A percentile compares a stretch with the other conserved stretches of the same genome.
These are phyloP conservation scores for Pollenia amentaria DNA, from an alignment of 2,888 invertebrate species.

Conservation along the genomic window DNA sequence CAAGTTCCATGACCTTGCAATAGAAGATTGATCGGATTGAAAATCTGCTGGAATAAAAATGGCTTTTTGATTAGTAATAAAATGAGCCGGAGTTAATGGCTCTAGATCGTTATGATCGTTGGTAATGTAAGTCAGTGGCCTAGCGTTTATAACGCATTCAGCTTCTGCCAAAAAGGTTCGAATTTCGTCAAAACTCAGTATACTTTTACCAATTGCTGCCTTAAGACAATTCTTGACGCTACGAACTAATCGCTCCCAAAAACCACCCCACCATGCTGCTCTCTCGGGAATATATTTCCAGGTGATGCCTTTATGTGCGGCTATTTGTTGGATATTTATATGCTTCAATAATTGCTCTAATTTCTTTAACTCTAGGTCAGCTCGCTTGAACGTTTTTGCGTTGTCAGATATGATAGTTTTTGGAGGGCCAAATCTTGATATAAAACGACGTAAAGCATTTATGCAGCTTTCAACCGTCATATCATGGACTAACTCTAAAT, in stretches of 20 bases:
- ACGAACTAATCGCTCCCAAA: conserved; percentile 68
- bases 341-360: conserved; percentile 51
- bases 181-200: conserved; percentile 53
- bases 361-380: conserved; percentile 60
- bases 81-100: too few species aligned
- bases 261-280: conserved; percentile 72
- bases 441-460: conserved; percentile 66
- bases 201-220: conserved; percentile 65
- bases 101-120: conserved; percentile 62
- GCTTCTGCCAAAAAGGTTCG: conserved; percentile 60
- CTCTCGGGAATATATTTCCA: conserved; percentile 68
- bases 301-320: conserved; percentile 52
- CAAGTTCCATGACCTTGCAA: too few species aligned
- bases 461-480: conserved; percentile 67
- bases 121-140: conserved; percentile 63
- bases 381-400: conserved; percentile 66
- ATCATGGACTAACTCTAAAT: conserved; percentile 68
- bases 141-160: conserved; percentile 63
- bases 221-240: conserved; percentile 66
- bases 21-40: too few species aligned
- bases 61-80: too few species aligned
- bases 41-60: too few species aligned
- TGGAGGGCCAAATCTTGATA: conserved; percentile 60
- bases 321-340: conserved; percentile 50
- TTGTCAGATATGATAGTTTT: conserved; percentile 64